Base-by-base conservation (phyloP, 2,888 invertebrate genomes). In the Caradrina kadenii region DNA sequence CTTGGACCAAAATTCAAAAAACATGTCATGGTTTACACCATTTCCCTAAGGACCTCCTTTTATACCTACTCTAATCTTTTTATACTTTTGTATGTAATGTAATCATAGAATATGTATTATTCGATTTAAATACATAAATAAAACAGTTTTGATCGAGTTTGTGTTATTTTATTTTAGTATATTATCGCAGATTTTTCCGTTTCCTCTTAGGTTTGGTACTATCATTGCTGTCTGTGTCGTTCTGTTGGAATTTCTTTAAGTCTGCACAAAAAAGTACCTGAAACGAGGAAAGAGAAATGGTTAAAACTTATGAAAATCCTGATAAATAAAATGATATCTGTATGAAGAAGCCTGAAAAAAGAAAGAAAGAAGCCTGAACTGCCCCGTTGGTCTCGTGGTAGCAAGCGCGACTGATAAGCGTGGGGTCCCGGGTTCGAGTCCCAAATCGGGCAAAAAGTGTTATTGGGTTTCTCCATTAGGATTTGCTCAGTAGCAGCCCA, bases 251-350 rank as follows among this genome's bases (percentile, higher is more conserved):
- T 92, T 97, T 96, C 93, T 97, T 97, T 69, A 98, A 92, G 89
- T 98, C 98, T n/a, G 98, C 97, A 91, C 98, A 97, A 91, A 98
- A 98, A 54, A 98, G 90, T 13, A 98, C 97, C 98, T 98, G 89
- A 7, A 96, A 96, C 66, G 69, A 50, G 10, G 22, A 10, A n/a
- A 21, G 13, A 7, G 31, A 26, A 39, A 4, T 5, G 2, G 1
- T 45, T 45, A 45, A 35, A 35, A 7, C 7, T 8, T 35, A 31
- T 31, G 4, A 3, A 1, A 31, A 31, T n/a, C n/a, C n/a, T n/a
- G n/a, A n/a, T n/a, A n/a, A n/a, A n/a, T n/a, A n/a, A n/a, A n/a
- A n/a, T n/a, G n/a, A n/a, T n/a, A n/a, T n/a, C n/a, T n/a, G n/a
- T 26, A 3, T 26, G 26, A 26, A 4, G 26, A 26, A 26, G 26